Conservation (phyloP, 2,888 invertebrate species). For the Stramonita haemastoma region DNA sequence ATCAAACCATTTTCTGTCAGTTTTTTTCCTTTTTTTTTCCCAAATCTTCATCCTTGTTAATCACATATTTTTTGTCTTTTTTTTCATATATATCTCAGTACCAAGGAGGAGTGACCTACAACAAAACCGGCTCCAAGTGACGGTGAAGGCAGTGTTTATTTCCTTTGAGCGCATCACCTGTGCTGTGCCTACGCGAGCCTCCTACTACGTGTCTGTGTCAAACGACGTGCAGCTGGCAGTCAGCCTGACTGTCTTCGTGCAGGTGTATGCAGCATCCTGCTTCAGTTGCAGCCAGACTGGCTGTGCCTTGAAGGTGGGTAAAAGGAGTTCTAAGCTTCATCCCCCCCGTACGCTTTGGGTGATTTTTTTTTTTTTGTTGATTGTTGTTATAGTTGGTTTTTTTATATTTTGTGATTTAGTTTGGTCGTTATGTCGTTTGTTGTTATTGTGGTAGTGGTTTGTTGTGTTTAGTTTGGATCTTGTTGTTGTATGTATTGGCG, state of each 20-base stretch:
- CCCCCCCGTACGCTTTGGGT: too few relatives aligned
- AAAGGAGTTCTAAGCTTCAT: too few relatives aligned
- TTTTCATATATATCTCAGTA: too few relatives aligned
- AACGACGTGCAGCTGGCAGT: conserved; percentile 42
- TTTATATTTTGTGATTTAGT: neutral
- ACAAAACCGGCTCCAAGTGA: conserved; percentile 17
- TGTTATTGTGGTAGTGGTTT: too few relatives aligned
- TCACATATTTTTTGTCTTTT: too few relatives aligned
- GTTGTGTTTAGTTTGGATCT: too few relatives aligned
- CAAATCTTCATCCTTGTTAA: too few relatives aligned
- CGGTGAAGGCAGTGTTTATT: conserved; percentile 44
- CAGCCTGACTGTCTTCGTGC: conserved; percentile 38
- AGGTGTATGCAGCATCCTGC: conserved; percentile 48
- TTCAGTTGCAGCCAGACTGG: conserved; percentile 40
- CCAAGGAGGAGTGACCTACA: conserved; percentile 31
- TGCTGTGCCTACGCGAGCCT: conserved; percentile 44
- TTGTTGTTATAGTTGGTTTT: neutral
- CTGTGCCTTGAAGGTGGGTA: conserved; percentile 45
- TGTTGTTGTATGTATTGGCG: too few relatives aligned
- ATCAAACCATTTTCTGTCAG: too few relatives aligned
- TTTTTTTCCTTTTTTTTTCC: too few relatives aligned
- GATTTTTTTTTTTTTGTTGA: too few relatives aligned
- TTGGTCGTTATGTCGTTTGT: too few relatives aligned
- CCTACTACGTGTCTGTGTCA: conserved; percentile 51
- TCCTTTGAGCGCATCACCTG: conserved; percentile 55